Evolutionary conservation across 2,113 vertebrate species (phyloP).

Genomic region (Lota lota): DNA sequence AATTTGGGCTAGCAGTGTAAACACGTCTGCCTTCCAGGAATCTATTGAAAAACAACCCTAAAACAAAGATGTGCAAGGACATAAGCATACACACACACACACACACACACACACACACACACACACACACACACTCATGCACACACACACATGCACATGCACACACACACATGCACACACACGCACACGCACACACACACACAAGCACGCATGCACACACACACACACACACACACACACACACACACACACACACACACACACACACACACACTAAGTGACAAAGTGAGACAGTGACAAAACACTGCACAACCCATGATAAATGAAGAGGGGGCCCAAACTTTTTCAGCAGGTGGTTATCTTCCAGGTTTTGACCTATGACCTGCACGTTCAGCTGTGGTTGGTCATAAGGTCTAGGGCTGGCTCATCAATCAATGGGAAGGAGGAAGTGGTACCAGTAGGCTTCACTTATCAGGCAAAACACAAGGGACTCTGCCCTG

Average conservation of each 20-base stretch:
- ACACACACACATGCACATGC: neutral
- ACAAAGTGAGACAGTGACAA: neutral
- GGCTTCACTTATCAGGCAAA: constrained; percentile 47
- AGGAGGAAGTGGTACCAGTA: constrained; percentile 51
- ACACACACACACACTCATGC: neutral
- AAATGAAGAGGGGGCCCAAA: constrained; percentile 6
- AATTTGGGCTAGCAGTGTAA: too few species aligned
- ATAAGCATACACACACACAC: neutral
- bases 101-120: neutral
- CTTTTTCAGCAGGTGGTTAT: constrained; percentile 66
- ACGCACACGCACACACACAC: constrained; percentile 1
- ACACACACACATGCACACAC: neutral
- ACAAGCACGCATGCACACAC: constrained; percentile 19
- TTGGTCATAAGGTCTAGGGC: constrained; percentile 37
- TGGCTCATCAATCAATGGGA: constrained; percentile 52
- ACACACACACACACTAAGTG: constrained; percentile 6
- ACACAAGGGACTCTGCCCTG: constrained; percentile 23
- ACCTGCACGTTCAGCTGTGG: constrained; percentile 45
- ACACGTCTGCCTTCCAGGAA: too few species aligned
- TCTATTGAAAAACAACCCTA: too few species aligned
- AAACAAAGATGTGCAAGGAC: neutral
- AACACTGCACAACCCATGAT: constrained; percentile 20
- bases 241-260: constrained; percentile 2
- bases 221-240: constrained; percentile 4
- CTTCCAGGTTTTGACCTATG: constrained; percentile 53